phyloP scores from a whole-genome alignment of 2,113 vertebrate species.

The Brachionichthys hirsutus region DNA sequence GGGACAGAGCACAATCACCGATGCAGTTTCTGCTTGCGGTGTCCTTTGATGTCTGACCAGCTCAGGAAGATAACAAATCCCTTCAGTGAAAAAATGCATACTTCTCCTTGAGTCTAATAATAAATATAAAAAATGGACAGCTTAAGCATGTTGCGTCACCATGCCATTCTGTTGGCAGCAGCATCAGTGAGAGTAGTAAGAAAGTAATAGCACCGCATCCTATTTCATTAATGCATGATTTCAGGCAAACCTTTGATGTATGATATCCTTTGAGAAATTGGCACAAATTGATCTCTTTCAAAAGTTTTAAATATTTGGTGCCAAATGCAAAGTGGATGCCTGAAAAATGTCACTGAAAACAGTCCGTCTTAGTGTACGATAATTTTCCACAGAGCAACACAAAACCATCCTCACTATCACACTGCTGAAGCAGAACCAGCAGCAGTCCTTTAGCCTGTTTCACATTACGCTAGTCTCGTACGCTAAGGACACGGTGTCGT shows the following conservation, averaged over 20 bases:
- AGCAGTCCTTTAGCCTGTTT: conserved; percentile 35
- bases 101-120: conserved; percentile 11
- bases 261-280: conserved; percentile 14
- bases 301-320: conserved; percentile 19
- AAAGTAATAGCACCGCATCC: conserved; percentile 1
- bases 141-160: not conserved
- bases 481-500: conserved; percentile 53
- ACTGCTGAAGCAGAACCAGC: conserved; percentile 30
- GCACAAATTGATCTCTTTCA: conserved; percentile 41
- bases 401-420: no score
- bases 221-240: not conserved
- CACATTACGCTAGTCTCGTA: conserved; percentile 53
- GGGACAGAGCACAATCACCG: conserved; percentile 30
- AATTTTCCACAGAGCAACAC: no score
- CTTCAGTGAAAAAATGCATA: conserved; percentile 16
- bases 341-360: no score
- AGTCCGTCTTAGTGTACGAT: no score
- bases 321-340: conserved; percentile 5
- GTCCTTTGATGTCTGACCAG: conserved; percentile 43
- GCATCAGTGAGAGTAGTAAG: conserved; percentile 7
- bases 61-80: conserved; percentile 47
- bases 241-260: conserved; percentile 25
- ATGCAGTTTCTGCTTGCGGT: conserved; percentile 37
- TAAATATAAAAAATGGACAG: conserved; percentile 12
- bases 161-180: not conserved